Base-by-base conservation (phyloP, 1,140 invertebrate genomes). In the Pachypeltis micranthus region DNA sequence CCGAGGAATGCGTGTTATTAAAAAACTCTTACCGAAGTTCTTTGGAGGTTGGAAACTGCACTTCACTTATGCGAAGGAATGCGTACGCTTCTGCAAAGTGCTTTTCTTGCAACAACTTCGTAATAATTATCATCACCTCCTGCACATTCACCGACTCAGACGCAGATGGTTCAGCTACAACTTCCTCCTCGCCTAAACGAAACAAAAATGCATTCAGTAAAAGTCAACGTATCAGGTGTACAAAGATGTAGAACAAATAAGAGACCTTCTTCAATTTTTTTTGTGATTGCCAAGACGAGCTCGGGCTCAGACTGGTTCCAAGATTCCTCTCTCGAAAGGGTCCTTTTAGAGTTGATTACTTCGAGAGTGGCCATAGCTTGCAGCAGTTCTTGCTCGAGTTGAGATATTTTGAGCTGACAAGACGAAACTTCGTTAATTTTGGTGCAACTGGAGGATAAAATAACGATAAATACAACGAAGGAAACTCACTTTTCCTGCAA, bases 401-500 rank as follows among this genome's bases (percentile, higher is more conserved):
- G 29, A 1, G 28, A 19, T 29, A 66, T 25, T 25, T 62, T 47
- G 31, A 66, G 54, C 64, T 66, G 21, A 28, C n/a, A n/a, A n/a
- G n/a, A n/a, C n/a, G n/a, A n/a, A n/a, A n/a, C n/a, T n/a, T n/a
- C n/a, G n/a, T n/a, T n/a, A n/a, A n/a, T n/a, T n/a, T n/a, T n/a
- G n/a, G n/a, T n/a, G n/a, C n/a, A n/a, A n/a, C n/a, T n/a, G n/a
- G n/a, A n/a, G n/a, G n/a, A n/a, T n/a, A n/a, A n/a, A n/a, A n/a
- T n/a, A n/a, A n/a, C n/a, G n/a, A n/a, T n/a, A n/a, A n/a, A n/a
- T n/a, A n/a, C n/a, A n/a, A n/a, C n/a, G n/a, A n/a, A n/a, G n/a
- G 19, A 61, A 23, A 57, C 19, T 65, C 68, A 70, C 69, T 63
- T 66, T 63, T 57, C 60, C 64, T 34, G 66, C 67, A 64, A 61